Evolutionary conservation across 2,797 vertebrate genomes (phyloP), one percentile per base, ranked within the genome.

Genomic region (Crocidura indochinensis): DNA sequence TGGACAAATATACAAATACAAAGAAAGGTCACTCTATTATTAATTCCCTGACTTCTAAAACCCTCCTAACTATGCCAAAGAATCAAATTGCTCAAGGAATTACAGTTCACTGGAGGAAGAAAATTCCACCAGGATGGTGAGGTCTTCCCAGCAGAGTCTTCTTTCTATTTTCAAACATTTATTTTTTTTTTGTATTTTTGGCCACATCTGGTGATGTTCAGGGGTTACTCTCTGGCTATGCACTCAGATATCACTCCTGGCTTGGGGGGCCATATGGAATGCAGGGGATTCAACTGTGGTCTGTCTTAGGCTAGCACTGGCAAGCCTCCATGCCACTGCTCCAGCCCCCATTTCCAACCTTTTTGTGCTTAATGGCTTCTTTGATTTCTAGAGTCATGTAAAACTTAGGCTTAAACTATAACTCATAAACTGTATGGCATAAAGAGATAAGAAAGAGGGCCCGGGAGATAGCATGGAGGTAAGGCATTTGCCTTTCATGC

Each of bases 101-200:
- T 49, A 46, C 14, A 44, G n/a, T 47, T 56, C 71, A 65, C 72
- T 53, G 10, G 51, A 53, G 11, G 11, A 53, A 53, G 51, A 12
- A 53, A 14, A 14, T 26, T 26, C 44, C 6, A 1, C 14, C 14
- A 8, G 10, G 22, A 7, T 1, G 8, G 17, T 15, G 27, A 19
- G 62, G 19, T 67, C 65, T 72, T 72, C 12, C 17, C 22, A 47
- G 1, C n/a, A 22, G 1, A 68, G 10, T 84, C 88, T 81, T n/a
- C 76, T 77, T 92, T 38, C 81, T 56, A 76, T 9, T 68, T 74
- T 20, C 75, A 69, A 68, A 77, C 47, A 31, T 94, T 92, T 64
- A 73, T 91, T 9, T 20, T 64, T 64, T 20, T 20, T 11, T 11
- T 11, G 53, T 38, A 38, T 38, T 38, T 38, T 38, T 38, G 38